These are phyloP conservation scores for Taeniopygia guttata DNA, from an alignment of 2,797 vertebrate species.

Conservation along the genomic window DNA sequence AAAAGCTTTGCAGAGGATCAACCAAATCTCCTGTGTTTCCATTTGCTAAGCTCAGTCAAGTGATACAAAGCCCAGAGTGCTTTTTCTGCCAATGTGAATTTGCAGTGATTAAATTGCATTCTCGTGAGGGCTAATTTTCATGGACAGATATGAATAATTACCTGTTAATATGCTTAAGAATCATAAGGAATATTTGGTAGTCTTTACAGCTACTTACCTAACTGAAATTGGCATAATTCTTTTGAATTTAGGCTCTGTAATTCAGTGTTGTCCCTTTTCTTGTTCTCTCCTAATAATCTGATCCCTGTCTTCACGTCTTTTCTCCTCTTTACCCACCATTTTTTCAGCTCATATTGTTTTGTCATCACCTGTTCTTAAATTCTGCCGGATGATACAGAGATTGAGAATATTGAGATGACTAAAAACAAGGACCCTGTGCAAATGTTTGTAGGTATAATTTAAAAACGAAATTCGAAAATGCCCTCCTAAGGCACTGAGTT, in stretches of 20 bases:
- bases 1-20: constrained; percentile 7
- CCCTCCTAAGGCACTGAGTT: background rate
- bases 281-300: background rate
- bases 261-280: background rate
- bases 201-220: constrained; percentile 1
- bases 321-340: background rate
- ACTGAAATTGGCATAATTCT: background rate
- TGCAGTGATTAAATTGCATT: background rate
- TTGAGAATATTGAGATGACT: background rate
- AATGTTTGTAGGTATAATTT: background rate
- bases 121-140: background rate
- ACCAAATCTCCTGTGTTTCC: constrained; percentile 1
- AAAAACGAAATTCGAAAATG: background rate
- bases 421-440: background rate
- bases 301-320: background rate
- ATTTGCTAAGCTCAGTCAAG: constrained; percentile 37
- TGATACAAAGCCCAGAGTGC: background rate
- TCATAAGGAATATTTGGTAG: background rate
- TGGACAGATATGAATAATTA: background rate
- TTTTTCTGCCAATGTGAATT: constrained; percentile 12
- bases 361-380: background rate
- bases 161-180: constrained; percentile 11
- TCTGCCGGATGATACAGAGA: background rate
- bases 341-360: background rate
- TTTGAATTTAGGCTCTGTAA: background rate